These are phyloP conservation scores for Manis crassicaudata DNA, from an alignment of 2,797 vertebrate genomes.

Conservation along the genomic window DNA sequence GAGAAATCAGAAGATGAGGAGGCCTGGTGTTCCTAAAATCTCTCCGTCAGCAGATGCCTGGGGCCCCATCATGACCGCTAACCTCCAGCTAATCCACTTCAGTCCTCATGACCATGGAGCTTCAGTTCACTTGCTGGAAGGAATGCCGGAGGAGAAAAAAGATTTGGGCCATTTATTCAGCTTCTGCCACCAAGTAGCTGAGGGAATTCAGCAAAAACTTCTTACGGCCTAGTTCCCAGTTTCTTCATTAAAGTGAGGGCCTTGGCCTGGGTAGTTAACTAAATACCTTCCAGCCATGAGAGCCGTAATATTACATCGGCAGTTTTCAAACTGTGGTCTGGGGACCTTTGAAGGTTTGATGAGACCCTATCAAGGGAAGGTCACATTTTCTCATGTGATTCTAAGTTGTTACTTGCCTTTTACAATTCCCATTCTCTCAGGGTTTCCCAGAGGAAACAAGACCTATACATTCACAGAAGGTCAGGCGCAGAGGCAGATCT, in stretches of 20 bases:
- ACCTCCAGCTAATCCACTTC: neutral
- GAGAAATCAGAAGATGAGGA: neutral
- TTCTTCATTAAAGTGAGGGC: neutral
- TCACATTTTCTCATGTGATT: neutral
- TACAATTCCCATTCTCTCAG: neutral
- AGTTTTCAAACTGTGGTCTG: neutral
- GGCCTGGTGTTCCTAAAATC: neutral
- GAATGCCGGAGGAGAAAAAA: neutral
- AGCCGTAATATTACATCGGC: neutral
- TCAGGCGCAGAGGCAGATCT: neutral
- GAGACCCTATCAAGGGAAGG: neutral
- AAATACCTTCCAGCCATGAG: neutral
- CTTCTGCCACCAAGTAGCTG: neutral
- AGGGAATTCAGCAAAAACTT: neutral
- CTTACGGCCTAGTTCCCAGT: neutral
- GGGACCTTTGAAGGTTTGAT: neutral
- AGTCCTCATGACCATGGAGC: neutral
- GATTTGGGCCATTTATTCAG: neutral
- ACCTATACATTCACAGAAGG: neutral
- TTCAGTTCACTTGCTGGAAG: neutral
- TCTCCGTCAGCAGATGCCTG: neutral
- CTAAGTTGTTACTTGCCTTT: neutral
- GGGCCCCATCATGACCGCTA: neutral
- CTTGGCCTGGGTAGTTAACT: neutral
- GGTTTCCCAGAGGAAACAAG: neutral